These are phyloP conservation scores for Enteromius thamalakanensis DNA, from an alignment of 2,797 vertebrate species.

Conservation along the genomic window DNA sequence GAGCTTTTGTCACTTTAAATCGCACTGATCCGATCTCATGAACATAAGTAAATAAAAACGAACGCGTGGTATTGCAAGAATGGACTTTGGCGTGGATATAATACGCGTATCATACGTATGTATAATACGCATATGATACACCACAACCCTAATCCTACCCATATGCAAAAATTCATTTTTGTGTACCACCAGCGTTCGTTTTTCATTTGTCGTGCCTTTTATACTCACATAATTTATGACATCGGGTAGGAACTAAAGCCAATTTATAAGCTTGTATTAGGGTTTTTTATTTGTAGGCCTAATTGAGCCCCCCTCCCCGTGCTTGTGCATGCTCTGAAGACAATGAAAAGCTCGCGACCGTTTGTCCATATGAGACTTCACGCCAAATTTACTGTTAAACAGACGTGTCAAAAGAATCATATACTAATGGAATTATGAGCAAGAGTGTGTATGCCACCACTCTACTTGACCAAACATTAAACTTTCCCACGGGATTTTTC, in stretches of 20 bases:
- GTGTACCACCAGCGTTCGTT: too few species aligned
- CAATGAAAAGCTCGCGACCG: slow-evolving; percentile 29
- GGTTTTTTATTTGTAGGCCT: not conserved
- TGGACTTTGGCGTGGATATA: too few species aligned
- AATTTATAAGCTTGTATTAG: not conserved
- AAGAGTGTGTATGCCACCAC: slow-evolving; percentile 44
- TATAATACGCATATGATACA: too few species aligned
- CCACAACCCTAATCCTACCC: too few species aligned
- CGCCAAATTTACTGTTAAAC: slow-evolving; percentile 29
- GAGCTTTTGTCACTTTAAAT: not conserved
- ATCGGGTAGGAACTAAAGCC: not conserved
- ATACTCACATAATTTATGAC: too few species aligned
- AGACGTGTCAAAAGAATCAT: slow-evolving; percentile 34
- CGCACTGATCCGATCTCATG: too few species aligned
- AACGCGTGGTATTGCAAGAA: too few species aligned
- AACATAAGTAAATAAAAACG: too few species aligned
- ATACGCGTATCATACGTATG: too few species aligned
- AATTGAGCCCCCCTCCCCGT: not conserved
- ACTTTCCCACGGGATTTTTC: slow-evolving; percentile 51
- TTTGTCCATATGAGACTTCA: slow-evolving; percentile 24
- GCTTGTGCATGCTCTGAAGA: not conserved
- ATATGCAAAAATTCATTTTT: too few species aligned
- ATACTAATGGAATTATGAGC: slow-evolving; percentile 49
- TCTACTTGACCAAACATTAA: slow-evolving; percentile 23
- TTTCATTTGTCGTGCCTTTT: too few species aligned